phyloP scores from a whole-genome alignment of 2,797 vertebrate genomes.

The Linurgus olivaceus region DNA sequence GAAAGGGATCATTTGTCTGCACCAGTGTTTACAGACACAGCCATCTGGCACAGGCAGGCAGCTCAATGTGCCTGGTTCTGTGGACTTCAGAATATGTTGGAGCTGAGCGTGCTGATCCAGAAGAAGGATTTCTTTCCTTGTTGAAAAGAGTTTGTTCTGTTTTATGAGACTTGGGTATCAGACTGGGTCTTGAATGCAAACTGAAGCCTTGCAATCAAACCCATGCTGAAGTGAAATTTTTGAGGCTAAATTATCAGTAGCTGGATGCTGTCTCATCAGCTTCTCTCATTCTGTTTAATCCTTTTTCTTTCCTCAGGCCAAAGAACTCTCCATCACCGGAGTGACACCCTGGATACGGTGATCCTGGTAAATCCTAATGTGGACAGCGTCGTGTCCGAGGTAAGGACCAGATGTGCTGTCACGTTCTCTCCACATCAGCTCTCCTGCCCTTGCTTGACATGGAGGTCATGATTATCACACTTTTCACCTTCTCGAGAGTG shows the following conservation, averaged over 20 bases:
- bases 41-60: neutral
- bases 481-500: neutral
- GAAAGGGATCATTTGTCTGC: neutral
- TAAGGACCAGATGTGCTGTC: constrained; percentile 55
- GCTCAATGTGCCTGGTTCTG: neutral
- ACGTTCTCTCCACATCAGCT: neutral
- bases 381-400: constrained; percentile 85
- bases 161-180: neutral
- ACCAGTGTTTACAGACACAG: neutral
- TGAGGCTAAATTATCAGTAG: neutral
- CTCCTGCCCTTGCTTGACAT: neutral
- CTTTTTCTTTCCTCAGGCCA: constrained; percentile 82
- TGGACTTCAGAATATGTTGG: neutral
- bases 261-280: neutral
- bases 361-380: constrained; percentile 92
- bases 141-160: neutral
- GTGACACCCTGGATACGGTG: constrained; percentile 87
- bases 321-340: constrained; percentile 88
- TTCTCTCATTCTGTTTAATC: neutral
- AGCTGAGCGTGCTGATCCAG: neutral
- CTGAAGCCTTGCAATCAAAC: neutral
- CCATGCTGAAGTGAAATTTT: neutral
- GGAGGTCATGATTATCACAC: neutral
- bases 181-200: neutral
- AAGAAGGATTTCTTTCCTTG: neutral